Percentiles rank a stretch among this genome's conserved stretches.
phyloP scores from a whole-genome alignment of 92 coral and sea anemone species.

The Meandrina meandrites region DNA sequence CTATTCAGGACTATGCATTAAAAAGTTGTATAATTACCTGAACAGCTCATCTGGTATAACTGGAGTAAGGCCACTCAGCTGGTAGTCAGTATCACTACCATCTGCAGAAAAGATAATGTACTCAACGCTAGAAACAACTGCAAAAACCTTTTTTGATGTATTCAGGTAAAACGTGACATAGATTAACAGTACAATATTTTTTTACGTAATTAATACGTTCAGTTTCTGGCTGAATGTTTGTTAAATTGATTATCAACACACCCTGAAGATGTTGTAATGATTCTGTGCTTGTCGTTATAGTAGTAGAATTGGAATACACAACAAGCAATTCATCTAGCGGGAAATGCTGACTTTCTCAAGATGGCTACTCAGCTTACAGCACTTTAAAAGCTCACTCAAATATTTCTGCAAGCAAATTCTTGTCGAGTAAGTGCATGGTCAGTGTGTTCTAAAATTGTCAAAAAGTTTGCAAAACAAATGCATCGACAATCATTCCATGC shows the following conservation, averaged over 20 bases:
- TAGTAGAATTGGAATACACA: background rate
- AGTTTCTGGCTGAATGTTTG: background rate
- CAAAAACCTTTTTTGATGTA: too few relatives aligned
- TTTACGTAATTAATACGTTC: background rate
- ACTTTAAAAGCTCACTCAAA: background rate
- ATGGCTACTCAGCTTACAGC: background rate
- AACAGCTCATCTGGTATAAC: constrained; percentile 46
- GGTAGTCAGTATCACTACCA: constrained; percentile 24
- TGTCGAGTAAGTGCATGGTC: too few relatives aligned
- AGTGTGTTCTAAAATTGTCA: background rate
- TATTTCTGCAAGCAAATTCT: background rate
- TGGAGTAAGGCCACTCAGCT: constrained; percentile 30
- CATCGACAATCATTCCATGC: too few relatives aligned
- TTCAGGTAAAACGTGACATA: background rate
- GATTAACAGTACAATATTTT: background rate
- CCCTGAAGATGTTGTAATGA: background rate
- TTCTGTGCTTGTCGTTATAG: background rate
- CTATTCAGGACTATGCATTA: too few relatives aligned
- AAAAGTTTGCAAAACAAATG: background rate
- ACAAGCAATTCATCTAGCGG: too few relatives aligned
- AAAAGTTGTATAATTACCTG: background rate
- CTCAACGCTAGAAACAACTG: too few relatives aligned
- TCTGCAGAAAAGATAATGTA: background rate
- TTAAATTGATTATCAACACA: background rate
- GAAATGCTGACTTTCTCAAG: background rate